phyloP scores from a whole-genome alignment of 2,113 vertebrate genomes.

The Leptobrachium ailaonicum region DNA sequence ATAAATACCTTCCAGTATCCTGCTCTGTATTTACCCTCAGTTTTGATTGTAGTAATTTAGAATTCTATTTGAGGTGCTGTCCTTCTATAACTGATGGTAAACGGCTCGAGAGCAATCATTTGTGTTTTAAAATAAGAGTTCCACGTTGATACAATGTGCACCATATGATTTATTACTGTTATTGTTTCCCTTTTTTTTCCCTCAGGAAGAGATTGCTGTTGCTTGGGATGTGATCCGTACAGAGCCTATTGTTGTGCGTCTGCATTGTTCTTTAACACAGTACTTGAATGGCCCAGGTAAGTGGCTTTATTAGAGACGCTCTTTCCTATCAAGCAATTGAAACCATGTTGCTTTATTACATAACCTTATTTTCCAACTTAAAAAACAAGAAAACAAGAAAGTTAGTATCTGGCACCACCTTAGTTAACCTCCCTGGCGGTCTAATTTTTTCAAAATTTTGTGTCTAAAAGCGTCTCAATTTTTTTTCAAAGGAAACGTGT shows the following conservation, averaged over 20 bases:
- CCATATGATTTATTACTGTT: neutral
- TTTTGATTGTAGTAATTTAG: neutral
- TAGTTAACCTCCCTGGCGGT: too few species aligned
- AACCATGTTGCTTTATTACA: too few species aligned
- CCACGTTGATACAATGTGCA: neutral
- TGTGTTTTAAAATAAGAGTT: neutral
- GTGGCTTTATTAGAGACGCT: constrained; percentile 46
- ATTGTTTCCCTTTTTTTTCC: constrained; percentile 50
- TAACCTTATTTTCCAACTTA: too few species aligned
- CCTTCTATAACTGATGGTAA: neutral
- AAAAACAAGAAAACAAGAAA: too few species aligned
- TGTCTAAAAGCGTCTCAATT: too few species aligned
- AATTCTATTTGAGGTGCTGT: neutral
- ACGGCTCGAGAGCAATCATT: neutral
- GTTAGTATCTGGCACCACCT: too few species aligned
- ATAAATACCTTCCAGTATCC: neutral
- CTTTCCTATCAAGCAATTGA: too few species aligned
- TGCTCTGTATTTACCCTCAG: neutral
- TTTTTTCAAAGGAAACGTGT: too few species aligned
- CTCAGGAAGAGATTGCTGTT: constrained; percentile 88
- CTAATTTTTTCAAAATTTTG: too few species aligned
- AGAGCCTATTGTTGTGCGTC: constrained; percentile 84
- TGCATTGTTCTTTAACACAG: constrained; percentile 88
- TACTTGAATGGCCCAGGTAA: constrained; percentile 88
- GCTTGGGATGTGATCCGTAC: constrained; percentile 88